Evolutionary conservation across 2,888 invertebrate species (phyloP).

Genomic region (Nipponacmea schrenckii): DNA sequence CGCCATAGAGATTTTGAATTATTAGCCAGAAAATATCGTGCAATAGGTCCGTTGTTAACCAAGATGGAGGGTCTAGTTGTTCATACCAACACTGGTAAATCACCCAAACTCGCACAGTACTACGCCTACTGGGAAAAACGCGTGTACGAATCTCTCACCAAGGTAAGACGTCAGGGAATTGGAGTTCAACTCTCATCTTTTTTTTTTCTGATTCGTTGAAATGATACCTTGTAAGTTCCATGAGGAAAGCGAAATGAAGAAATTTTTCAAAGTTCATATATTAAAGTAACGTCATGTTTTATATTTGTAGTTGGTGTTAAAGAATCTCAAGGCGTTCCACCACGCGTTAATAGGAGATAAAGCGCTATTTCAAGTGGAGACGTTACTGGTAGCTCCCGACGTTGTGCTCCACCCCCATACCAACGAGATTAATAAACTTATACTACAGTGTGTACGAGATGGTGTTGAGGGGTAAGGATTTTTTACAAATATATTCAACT

Average conservation of each 20-base stretch:
- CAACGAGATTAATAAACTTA: slow-evolving; percentile 81
- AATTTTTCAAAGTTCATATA: too few species aligned
- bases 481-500: not conserved
- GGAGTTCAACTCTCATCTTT: too few species aligned
- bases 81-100: slow-evolving; percentile 81
- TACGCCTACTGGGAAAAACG: slow-evolving; percentile 86
- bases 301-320: slow-evolving; percentile 71
- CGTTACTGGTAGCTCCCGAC: slow-evolving; percentile 79
- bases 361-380: slow-evolving; percentile 84
- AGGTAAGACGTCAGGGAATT: slow-evolving; percentile 65
- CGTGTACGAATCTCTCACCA: slow-evolving; percentile 77
- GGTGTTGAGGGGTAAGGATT: slow-evolving; percentile 77
- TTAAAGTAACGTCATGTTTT: not conserved
- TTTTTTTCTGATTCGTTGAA: too few species aligned
- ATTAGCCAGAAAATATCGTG: slow-evolving; percentile 80
- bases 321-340: slow-evolving; percentile 80
- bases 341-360: slow-evolving; percentile 71
- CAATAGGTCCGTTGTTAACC: slow-evolving; percentile 82
- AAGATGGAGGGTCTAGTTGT: slow-evolving; percentile 88
- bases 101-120: slow-evolving; percentile 79
- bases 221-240: too few species aligned
- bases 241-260: too few species aligned
- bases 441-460: slow-evolving; percentile 80
- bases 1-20: slow-evolving; percentile 77
- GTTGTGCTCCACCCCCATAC: slow-evolving; percentile 81